phyloP scores from a whole-genome alignment of 2,797 vertebrate species.

The Tamandua tetradactyla region DNA sequence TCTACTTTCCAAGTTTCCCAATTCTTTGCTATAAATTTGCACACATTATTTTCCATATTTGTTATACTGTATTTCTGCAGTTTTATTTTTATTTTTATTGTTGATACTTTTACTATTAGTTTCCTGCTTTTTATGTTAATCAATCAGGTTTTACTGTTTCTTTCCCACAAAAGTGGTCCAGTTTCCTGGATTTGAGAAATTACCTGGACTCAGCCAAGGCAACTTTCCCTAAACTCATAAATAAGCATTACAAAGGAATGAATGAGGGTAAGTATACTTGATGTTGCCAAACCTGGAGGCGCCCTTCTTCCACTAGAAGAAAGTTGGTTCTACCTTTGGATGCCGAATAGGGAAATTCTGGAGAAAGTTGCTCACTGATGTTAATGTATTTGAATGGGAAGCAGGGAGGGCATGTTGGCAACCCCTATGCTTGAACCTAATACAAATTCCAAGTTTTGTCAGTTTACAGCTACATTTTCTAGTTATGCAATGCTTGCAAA shows the following conservation, averaged over 20 bases:
- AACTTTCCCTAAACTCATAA: neutral
- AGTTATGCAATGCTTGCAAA: neutral
- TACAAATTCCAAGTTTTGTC: neutral
- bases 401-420: neutral
- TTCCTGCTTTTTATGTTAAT: neutral
- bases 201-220: neutral
- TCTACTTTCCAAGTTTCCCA: neutral
- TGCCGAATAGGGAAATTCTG: neutral
- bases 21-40: neutral
- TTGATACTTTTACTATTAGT: neutral
- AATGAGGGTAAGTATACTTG: neutral
- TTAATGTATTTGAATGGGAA: neutral
- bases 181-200: neutral
- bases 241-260: neutral
- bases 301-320: neutral
- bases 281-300: neutral
- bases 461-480: neutral
- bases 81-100: conserved; percentile 23
- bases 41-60: neutral
- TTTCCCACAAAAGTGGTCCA: neutral
- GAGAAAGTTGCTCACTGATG: neutral
- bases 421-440: neutral
- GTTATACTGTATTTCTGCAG: neutral
- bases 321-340: neutral
- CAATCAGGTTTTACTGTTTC: neutral